Conservation (phyloP, 2,113 vertebrate genomes). For the Scalopus aquaticus region DNA sequence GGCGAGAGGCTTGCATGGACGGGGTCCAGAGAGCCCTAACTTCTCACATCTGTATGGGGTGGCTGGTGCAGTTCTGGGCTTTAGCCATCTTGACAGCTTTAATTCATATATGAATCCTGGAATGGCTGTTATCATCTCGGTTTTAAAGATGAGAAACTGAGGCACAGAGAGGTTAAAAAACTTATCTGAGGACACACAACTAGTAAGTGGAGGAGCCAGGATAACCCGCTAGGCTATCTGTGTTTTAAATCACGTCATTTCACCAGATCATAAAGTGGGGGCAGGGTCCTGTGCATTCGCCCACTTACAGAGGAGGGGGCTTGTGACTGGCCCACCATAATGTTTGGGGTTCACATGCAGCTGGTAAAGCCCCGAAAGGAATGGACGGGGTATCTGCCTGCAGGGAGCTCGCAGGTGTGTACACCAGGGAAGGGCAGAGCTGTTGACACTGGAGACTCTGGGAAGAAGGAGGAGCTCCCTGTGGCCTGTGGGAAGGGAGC, state of each 20-base stretch:
- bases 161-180: no score
- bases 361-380: accelerated
- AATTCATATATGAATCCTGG: neutral
- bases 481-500: neutral
- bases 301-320: neutral
- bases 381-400: neutral
- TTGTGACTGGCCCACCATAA: neutral
- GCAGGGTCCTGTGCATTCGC: no score
- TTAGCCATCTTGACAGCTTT: neutral
- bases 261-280: neutral
- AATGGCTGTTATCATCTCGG: neutral
- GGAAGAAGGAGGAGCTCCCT: no score
- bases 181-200: neutral
- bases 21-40: accelerated
- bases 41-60: accelerated
- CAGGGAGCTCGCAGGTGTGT: neutral
- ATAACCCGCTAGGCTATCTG: neutral
- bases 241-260: neutral
- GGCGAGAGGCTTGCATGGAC: accelerated
- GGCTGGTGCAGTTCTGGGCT: neutral
- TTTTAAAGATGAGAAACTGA: neutral
- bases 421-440: neutral
- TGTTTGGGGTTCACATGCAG: accelerated
- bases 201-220: neutral
- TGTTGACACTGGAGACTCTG: accelerated